Evolutionary conservation across 2,797 vertebrate genomes (phyloP).

Genomic region (Urophycis tenuis): DNA sequence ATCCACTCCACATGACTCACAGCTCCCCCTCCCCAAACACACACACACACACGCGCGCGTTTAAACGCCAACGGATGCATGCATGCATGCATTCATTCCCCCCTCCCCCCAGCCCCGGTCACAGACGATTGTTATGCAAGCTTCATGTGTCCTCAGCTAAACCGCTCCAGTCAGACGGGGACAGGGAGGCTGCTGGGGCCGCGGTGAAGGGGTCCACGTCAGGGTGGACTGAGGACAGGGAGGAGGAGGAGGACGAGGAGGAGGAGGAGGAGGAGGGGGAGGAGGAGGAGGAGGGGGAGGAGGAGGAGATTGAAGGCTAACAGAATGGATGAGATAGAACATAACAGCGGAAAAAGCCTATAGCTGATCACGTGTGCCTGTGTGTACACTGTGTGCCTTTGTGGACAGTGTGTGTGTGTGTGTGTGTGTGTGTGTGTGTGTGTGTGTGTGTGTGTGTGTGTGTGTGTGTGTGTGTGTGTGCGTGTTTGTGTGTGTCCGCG

Average conservation of each 20-base stretch:
- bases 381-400: not conserved
- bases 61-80: conserved; percentile 30
- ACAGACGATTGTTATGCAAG: conserved; percentile 54
- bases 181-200: not conserved
- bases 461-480: not conserved
- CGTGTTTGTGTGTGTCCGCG: not conserved
- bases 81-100: conserved; percentile 38
- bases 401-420: not conserved
- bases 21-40: not conserved
- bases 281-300: not conserved
- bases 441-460: not conserved
- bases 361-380: not conserved
- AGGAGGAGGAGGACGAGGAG: not conserved
- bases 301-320: not conserved
- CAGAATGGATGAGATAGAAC: not conserved
- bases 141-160: conserved; percentile 46
- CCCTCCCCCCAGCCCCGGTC: not conserved
- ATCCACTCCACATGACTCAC: not conserved
- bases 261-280: not conserved
- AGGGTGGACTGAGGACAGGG: not conserved
- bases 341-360: not conserved
- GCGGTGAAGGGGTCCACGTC: not conserved
- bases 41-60: not conserved
- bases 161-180: conserved; percentile 27
- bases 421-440: too few relatives aligned